Base-by-base conservation (phyloP, 2,113 vertebrate genomes). In the Phalacrocorax aristotelis region DNA sequence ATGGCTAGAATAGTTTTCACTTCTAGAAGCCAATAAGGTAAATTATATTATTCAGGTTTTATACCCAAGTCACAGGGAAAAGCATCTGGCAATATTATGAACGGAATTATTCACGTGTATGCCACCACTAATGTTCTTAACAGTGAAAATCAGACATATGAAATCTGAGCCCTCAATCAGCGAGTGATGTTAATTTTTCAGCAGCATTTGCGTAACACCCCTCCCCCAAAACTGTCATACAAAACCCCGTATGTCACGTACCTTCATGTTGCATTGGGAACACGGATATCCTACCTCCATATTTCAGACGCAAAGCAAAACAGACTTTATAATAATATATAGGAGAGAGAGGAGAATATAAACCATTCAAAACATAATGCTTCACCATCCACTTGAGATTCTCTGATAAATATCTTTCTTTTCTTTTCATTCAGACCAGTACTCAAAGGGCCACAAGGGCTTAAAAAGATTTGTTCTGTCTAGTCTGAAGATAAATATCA, bases 401-500 rank as follows among this genome's bases (percentile, higher is more conserved):
- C 27, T 86, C 51, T 62, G 76, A 96, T 66, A 77, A 86, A 66
- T 58, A 65, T 34, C 30, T 93, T 76, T 57, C 52, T 52, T 84
- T 89, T 34, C 66, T 44, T 80, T 85, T 94, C 30, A 94, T 74
- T 69, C 61, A 95, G 82, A 78, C 26, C 52, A 44, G 21, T 18
- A 44, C 49, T 91, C 66, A 83, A 64, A 68, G 60, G 74, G 79
- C 79, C 83, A 84, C 34, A 81, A 84, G 49, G 57, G 78, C 66
- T 93, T 90, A 60, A 83, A 83, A 95, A 85, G 62, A 81, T 92
- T 83, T 81, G 18, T 87, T 83, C 93, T 90, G 55, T 81, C 76
- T 81, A 64, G 22, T 83, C 71, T 62, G 75, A 86, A 89, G 83
- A 93, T 64, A 88, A 74, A 68, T 86, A 83, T 74, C 55, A 61